phyloP scores from a whole-genome alignment of 2,113 vertebrate genomes.

The Talpa occidentalis region DNA sequence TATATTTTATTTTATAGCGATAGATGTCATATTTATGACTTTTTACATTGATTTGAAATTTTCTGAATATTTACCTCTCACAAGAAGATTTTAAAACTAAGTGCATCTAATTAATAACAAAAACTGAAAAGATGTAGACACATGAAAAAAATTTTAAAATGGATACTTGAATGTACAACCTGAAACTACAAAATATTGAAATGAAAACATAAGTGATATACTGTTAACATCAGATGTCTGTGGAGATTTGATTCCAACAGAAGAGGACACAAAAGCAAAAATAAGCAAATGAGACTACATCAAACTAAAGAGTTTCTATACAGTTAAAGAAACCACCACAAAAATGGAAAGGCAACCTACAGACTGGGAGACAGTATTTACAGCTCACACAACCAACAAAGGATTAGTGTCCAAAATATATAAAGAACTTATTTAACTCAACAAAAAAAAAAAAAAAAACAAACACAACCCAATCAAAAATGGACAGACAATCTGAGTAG shows the following conservation, averaged over 20 bases:
- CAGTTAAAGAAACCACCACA: neutral
- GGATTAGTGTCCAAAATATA: too few species aligned
- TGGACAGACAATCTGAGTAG: too few species aligned
- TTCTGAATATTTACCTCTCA: neutral
- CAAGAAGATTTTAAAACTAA: constrained; percentile 41
- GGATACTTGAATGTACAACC: neutral
- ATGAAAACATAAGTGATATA: neutral
- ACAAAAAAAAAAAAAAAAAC: too few species aligned
- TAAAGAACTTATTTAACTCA: too few species aligned
- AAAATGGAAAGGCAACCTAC: neutral
- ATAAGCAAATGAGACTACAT: neutral
- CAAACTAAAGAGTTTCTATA: neutral
- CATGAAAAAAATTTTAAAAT: neutral
- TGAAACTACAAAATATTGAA: neutral
- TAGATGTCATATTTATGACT: neutral
- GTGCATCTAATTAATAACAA: neutral
- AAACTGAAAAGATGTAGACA: neutral
- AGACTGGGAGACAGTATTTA: too few species aligned
- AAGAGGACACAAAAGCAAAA: neutral
- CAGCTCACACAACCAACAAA: too few species aligned
- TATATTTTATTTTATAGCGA: neutral
- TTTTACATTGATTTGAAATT: neutral
- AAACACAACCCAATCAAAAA: too few species aligned
- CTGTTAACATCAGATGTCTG: neutral
- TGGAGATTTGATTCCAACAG: neutral